Base-by-base conservation (phyloP, 2,113 vertebrate species). In the Okapia johnstoni region DNA sequence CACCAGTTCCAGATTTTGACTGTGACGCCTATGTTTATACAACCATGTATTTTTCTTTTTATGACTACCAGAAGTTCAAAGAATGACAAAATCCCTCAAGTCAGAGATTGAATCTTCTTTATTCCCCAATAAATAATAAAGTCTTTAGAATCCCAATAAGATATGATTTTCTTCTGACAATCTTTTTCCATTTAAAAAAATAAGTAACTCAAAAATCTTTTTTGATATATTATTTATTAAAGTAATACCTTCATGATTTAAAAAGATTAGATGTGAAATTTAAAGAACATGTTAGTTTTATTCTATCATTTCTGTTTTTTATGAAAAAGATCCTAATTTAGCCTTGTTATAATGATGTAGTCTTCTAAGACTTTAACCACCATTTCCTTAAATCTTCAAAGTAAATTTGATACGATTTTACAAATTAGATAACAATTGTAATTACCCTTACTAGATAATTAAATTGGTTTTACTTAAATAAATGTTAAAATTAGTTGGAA, bases 401-500 rank as follows among this genome's bases (percentile, higher is more conserved):
- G 43, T 66, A 66, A 55, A 87, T 50, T 88, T 88, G 33, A 17
- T 28, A 66, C 25, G n/a, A 91, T 63, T 79, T 90, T 93, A n/a
- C 90, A 97, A 98, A 93, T 85, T 95, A 88, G 25, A 43, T 93
- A 90, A 63, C 54, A 94, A n/a, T 63, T 89, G 40, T 16, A 4
- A 88, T 94, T 80, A 21, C 55, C 87, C 33, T 85, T 73, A 55
- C 28, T 33, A 58, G 46, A 33, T 95, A 97, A 97, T 94, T 93
- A 92, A 87, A 89, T 85, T 96, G 61, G 6, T 16, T 96, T 93
- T 9, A 96, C 88, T 97, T 95, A 94, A 88, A 70, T 26, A 80
- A 90, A 86, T 33, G 19, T 8, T 57, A 73, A 96, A 77, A 94
- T 81, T 12, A 66, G 63, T 92, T 93, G 83, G n/a, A 88, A 92